Percentiles rank a stretch among this genome's conserved stretches.
These are phyloP conservation scores for Papio anubis DNA, from an alignment of 2,113 vertebrate genomes.

Conservation along the genomic window DNA sequence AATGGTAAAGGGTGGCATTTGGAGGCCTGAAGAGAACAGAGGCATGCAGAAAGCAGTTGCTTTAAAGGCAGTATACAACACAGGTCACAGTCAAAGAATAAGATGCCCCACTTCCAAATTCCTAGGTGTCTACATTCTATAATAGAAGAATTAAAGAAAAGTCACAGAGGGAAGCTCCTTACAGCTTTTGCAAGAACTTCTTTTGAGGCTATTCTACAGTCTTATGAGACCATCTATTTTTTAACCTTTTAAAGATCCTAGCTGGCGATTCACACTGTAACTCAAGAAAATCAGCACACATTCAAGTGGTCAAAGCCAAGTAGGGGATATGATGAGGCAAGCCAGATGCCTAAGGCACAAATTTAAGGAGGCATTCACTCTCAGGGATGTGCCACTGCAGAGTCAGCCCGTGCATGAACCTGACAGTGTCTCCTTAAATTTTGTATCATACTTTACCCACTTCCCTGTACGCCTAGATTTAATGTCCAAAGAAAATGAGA, in stretches of 20 bases:
- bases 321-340: neutral
- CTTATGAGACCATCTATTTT: too few species aligned
- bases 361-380: neutral
- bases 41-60: neutral
- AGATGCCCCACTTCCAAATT: too few species aligned
- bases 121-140: too few species aligned
- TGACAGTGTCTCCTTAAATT: neutral
- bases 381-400: neutral
- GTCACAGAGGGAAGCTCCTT: too few species aligned
- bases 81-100: too few species aligned
- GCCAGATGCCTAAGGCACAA: neutral
- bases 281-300: neutral
- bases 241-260: too few species aligned
- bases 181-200: too few species aligned
- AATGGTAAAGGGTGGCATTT: too few species aligned
- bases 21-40: neutral
- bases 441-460: neutral
- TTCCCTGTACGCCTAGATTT: neutral
- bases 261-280: neutral
- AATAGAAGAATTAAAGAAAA: too few species aligned
- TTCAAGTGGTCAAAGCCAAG: neutral
- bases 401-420: neutral
- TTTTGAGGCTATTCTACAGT: too few species aligned
- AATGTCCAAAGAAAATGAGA: too few species aligned
- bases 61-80: neutral